A percentile compares a stretch with the other conserved stretches of the same genome.
Evolutionary conservation across 2,797 vertebrate species (phyloP).

Genomic region (Alectoris magna): DNA sequence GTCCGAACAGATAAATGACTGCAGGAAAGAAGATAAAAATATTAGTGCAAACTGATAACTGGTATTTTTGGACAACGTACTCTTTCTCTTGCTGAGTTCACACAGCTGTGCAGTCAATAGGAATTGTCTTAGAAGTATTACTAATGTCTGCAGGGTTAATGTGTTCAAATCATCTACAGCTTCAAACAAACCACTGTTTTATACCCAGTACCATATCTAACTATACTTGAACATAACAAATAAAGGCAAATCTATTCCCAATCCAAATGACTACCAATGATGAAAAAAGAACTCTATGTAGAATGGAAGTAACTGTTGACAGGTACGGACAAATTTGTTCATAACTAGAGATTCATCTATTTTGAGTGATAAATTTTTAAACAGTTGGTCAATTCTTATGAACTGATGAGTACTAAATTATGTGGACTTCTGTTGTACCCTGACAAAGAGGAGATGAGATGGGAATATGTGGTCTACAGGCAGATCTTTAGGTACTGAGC

Average conservation of each 20-base stretch:
- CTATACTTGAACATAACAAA: not conserved
- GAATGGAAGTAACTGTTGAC: not conserved
- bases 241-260: not conserved
- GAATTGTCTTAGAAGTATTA: not conserved
- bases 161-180: not conserved
- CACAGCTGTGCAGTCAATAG: not conserved
- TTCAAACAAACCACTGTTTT: not conserved
- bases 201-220: not conserved
- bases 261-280: not conserved
- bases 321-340: not conserved
- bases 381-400: not conserved
- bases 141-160: not conserved
- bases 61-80: rapidly evolving
- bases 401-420: not conserved
- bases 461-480: not conserved
- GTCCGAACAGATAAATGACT: not conserved
- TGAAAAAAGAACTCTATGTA: not conserved
- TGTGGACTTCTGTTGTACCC: not conserved
- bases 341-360: not conserved
- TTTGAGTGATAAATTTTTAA: not conserved
- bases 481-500: not conserved
- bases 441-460: not conserved
- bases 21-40: not conserved
- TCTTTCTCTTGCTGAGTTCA: not conserved
- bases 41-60: not conserved